Base-by-base conservation (phyloP, 2,888 invertebrate species). In the Cecidostiba fungosa region DNA sequence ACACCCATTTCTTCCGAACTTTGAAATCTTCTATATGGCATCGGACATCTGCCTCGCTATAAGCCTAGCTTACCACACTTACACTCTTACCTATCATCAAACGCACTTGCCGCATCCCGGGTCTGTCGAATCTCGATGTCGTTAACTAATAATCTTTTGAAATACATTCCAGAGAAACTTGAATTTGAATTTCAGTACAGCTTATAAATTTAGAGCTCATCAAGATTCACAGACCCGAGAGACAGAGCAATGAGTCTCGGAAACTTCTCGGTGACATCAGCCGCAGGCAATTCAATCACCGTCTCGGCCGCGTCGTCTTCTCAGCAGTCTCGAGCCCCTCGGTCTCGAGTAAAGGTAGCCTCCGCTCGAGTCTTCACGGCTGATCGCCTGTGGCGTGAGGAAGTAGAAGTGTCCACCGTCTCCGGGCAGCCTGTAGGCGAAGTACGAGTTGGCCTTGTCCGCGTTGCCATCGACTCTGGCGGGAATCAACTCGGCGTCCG, bases 401-500 rank as follows among this genome's bases (percentile, higher is more conserved):
- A 97, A 97, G 92, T 96, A 97, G 90, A 97, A 96, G 93, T 97
- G 97, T 0, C 96, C 96, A 14, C 96, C 96, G 89, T 96, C 96
- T 0, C 96, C 97, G 0, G 97, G 97, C 85, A 97, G 93, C 89
- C 95, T 94, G 92, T 97, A 97, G 14, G 96, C 96, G 88, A 97
- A 96, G 90, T 95, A 96, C 29, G 96, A 95, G n/a, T 95, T 95
- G 54, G 89, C 88, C 84, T 91, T 92, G 32, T 88, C 89, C 62
- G 89, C 85, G 43, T 87, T 88, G 26, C 85, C 88, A 0, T 82
- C 86, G 78, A 84, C 89, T 84, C 81, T 87, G 3, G 88, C 84
- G 0, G 90, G 92, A 86, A 96, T 94, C 92, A 94, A 95, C 91
- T 96, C 96, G 16, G 95, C 95, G 72, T 95, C 94, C 0, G 95